Evolutionary conservation across 2,113 vertebrate genomes (phyloP).

Genomic region (Lepus timidus): DNA sequence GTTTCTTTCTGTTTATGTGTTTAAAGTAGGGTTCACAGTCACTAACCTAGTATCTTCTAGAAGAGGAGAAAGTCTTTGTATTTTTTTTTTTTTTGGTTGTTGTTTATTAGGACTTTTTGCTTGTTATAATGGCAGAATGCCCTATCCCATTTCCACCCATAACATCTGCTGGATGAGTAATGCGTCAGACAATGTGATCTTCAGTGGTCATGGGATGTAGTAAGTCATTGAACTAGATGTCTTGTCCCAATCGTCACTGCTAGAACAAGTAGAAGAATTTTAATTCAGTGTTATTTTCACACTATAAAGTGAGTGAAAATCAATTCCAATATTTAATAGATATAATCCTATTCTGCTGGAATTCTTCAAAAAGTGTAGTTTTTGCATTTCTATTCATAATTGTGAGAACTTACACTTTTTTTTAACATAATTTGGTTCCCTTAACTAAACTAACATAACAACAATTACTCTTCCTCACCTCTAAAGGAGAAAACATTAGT

Average conservation of each 20-base stretch:
- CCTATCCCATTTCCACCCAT: neutral
- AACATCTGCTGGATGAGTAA: neutral
- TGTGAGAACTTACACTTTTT: neutral
- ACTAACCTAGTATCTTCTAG: neutral
- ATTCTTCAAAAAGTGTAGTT: slow-evolving; percentile 26
- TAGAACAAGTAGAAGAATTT: neutral
- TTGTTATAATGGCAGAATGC: neutral
- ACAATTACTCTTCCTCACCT: neutral
- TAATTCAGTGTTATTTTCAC: slow-evolving; percentile 22
- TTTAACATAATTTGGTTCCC: slow-evolving; percentile 27
- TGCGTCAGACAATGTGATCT: neutral
- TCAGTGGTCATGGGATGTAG: neutral
- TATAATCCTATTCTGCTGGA: neutral
- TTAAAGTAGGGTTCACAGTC: neutral
- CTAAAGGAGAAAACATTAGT: neutral
- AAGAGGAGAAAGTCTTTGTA: neutral
- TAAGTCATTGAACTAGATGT: neutral
- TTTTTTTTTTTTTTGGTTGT: neutral
- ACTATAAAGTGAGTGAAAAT: neutral
- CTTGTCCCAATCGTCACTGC: neutral
- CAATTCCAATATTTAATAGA: neutral
- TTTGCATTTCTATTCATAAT: slow-evolving; percentile 21
- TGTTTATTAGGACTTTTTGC: neutral
- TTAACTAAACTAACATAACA: slow-evolving; percentile 30
- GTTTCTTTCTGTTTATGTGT: neutral